phyloP scores from a whole-genome alignment of 2,113 vertebrate species.

The Anhinga rufa region DNA sequence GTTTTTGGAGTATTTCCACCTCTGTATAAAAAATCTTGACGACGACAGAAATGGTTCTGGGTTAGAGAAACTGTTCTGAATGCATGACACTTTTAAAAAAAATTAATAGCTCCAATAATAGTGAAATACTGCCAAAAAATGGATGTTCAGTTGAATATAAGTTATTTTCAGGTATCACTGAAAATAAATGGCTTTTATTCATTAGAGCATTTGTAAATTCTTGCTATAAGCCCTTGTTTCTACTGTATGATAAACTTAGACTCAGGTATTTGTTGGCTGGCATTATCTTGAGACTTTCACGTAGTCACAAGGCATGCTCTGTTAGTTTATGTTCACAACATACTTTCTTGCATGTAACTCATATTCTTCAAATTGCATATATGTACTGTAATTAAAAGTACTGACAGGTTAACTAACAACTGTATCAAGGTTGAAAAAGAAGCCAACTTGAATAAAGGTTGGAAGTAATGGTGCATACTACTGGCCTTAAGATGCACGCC shows the following conservation, averaged over 20 bases:
- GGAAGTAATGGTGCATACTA: background rate
- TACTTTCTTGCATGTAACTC: background rate
- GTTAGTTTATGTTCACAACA: background rate
- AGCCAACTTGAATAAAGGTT: background rate
- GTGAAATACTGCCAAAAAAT: background rate
- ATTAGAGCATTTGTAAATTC: background rate
- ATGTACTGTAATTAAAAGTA: background rate
- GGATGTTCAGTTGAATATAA: background rate
- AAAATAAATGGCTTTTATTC: background rate
- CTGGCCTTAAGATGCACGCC: background rate
- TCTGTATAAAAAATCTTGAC: background rate
- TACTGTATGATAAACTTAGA: background rate
- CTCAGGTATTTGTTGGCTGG: background rate
- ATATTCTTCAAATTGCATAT: background rate
- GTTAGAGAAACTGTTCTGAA: background rate
- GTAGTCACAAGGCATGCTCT: fast-evolving
- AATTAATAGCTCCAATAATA: background rate
- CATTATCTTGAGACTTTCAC: background rate
- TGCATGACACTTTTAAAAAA: background rate
- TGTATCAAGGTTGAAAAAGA: background rate
- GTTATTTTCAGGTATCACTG: background rate
- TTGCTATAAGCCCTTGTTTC: background rate
- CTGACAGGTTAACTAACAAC: background rate
- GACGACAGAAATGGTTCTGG: background rate
- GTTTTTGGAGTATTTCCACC: background rate